A percentile compares a stretch with the other conserved stretches of the same genome.
Evolutionary conservation across 2,888 invertebrate genomes (phyloP).

Genomic region (Brachypalpus laphriformis): DNA sequence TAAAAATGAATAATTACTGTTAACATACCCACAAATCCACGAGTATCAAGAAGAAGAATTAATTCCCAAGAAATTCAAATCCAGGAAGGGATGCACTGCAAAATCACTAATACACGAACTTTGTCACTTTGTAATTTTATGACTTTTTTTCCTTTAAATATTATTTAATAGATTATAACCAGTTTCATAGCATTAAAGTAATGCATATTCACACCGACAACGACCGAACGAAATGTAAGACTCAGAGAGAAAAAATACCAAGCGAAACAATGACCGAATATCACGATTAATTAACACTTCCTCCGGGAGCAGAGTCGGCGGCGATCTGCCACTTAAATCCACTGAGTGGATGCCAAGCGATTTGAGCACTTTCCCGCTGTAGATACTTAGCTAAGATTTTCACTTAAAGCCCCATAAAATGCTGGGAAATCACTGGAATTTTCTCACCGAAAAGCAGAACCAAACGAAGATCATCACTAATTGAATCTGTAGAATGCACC

Average conservation of each 20-base stretch:
- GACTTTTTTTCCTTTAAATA: background rate
- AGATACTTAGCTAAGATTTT: constrained; percentile 9
- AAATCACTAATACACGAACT: background rate
- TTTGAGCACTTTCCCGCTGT: background rate
- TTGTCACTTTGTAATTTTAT: constrained; percentile 7
- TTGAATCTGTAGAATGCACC: constrained; percentile 25
- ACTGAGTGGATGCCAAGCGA: constrained; percentile 22
- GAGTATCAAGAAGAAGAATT: background rate
- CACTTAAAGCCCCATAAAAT: constrained; percentile 5
- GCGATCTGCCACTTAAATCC: constrained; percentile 44
- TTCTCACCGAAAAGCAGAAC: background rate
- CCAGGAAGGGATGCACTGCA: background rate
- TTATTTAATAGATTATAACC: constrained; percentile 16
- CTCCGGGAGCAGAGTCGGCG: constrained; percentile 21
- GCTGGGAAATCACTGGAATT: constrained; percentile 16
- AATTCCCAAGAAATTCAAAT: background rate
- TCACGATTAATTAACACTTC: constrained; percentile 70
- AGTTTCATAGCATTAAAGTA: constrained; percentile 20
- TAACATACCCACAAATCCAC: constrained; percentile 30
- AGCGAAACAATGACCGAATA: constrained; percentile 46
- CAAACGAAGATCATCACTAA: background rate
- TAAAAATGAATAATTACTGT: background rate
- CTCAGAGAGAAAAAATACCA: background rate
- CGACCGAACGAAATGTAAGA: constrained; percentile 4
- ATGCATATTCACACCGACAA: constrained; percentile 8